Base-by-base conservation (phyloP, 1,140 invertebrate species). In the Semibalanus balanoides region DNA sequence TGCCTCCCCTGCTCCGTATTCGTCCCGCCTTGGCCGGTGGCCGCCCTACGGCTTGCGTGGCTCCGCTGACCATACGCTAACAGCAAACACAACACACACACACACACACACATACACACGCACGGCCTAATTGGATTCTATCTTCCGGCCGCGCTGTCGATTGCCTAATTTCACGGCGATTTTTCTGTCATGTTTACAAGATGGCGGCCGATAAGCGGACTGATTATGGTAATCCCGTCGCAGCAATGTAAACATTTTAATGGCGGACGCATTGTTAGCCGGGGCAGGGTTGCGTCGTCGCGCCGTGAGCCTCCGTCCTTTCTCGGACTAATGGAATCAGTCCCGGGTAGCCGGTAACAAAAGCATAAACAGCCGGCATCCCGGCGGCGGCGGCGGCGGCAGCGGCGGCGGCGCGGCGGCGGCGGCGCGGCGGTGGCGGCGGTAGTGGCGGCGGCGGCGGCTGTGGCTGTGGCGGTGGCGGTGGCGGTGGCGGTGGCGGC, bases 161-260 rank as follows among this genome's bases (percentile, higher is more conserved):
- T 64, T 64, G 11, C 51, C 51, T 64, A 64, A 64, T 64, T 64
- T 64, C 51, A 64, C 51, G 51, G 51, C 51, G 11, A 64, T 64
- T 64, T 64, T 64, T 64, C 51, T 64, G 51, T 64, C 51, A 64
- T 64, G 51, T 64, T 64, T 64, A 64, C 51, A 64, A 64, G 51
- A 64, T 64, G 51, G 51, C 51, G 22, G 51, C 14, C 51, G 51
- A 64, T 64, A 64, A 64, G 51, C 51, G 1, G 22, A 25, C 51
- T 64, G 51, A 64, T 64, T 64, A 64, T 64, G 51, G 51, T 64
- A 64, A 64, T 64, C 51, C 11, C 51, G 1, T 1, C 7, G 51
- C 51, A 64, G 51, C 51, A 64, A 25, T 64, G 51, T 64, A 64
- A 64, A 64, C 51, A 64, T 64, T 64, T 64, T 64, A 64, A 64